phyloP scores from a whole-genome alignment of 2,888 invertebrate genomes.

The Amphipyra berbera region DNA sequence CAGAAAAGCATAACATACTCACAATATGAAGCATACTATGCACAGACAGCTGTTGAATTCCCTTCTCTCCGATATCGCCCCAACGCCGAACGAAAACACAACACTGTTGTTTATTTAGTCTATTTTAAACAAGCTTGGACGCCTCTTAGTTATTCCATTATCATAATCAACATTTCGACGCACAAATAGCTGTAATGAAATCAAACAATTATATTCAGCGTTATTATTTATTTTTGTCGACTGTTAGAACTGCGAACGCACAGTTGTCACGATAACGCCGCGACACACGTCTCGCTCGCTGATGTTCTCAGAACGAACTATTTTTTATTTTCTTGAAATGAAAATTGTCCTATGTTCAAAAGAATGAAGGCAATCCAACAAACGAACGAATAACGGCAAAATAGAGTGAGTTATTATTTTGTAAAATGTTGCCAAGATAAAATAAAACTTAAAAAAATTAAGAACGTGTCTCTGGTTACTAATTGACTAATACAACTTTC shows the following conservation, averaged over 20 bases:
- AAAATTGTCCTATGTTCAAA: conserved; percentile 12
- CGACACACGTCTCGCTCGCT: conserved; percentile 84
- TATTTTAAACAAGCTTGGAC: conserved; percentile 50
- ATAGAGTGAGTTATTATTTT: conserved; percentile 19
- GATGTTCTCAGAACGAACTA: conserved; percentile 66
- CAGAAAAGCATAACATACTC: conserved; percentile 69
- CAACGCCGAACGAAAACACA: conserved; percentile 81
- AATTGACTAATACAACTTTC: too few relatives aligned
- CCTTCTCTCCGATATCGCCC: conserved; percentile 69
- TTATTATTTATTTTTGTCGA: conserved; percentile 58
- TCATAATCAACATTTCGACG: conserved; percentile 47
- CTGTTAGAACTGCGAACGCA: conserved; percentile 83
- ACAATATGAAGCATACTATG: conserved; percentile 87
- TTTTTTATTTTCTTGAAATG: conserved; percentile 24
- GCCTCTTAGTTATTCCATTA: conserved; percentile 48
- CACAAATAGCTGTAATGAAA: conserved; percentile 59
- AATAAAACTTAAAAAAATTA: not conserved
- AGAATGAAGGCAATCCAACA: conserved; percentile 35
- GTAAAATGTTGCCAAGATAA: conserved; percentile 29
- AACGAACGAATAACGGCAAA: conserved; percentile 26
- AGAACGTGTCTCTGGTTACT: not conserved
- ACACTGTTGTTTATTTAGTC: conserved; percentile 76
- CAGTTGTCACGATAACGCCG: conserved; percentile 79
- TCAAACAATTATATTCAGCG: conserved; percentile 51
- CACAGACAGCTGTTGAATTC: conserved; percentile 81